Base-by-base conservation (phyloP, 2,113 vertebrate species). In the Ia io region DNA sequence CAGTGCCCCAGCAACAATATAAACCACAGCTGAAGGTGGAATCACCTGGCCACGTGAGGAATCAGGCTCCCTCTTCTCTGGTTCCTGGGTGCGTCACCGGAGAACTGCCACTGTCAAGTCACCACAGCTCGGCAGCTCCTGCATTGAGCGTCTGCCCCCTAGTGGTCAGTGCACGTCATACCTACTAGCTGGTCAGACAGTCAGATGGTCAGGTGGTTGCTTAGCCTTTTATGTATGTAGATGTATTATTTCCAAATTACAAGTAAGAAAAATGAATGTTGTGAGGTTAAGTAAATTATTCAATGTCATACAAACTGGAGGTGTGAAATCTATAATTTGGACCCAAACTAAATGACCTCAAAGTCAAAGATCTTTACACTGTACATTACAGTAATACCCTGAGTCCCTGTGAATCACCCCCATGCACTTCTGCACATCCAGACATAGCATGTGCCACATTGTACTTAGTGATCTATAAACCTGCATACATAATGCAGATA, bases 371-470 rank as follows among this genome's bases (percentile, higher is more conserved):
- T 37, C 6, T 73, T 93, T 37, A 47, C 10, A 20, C 4, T 18
- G 2, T 32, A 11, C 12, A 7, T 35, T 25, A 65, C 6, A 65
- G 5, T 25, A 65, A 53, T 1, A 51, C 18, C n/a, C 13, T 5
- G 28, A 73, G 9, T 42, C 40, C 8, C 61, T 42, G 1, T 1
- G 6, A 3, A 47, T 25, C 12, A 53, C 4, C 12, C 22, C 1
- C 28, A 7, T 6, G 32, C 2, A 14, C 2, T 10, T 30, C 11
- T 37, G 7, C 30, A 30, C 9, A 59, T 91, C 1, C 22, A 17
- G 40, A 53, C 8, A 35, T 2, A 28, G 9, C 0, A 6, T 6
- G 53, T 5, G 11, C 11, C 49, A n/a, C 4, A 17, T 30, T 49
- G 16, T 13, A 42, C 35, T 76, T 61, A 63, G 12, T 59, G 53